Evolutionary conservation across 2,888 invertebrate genomes (phyloP).

Genomic region (Nomada goodeniana): DNA sequence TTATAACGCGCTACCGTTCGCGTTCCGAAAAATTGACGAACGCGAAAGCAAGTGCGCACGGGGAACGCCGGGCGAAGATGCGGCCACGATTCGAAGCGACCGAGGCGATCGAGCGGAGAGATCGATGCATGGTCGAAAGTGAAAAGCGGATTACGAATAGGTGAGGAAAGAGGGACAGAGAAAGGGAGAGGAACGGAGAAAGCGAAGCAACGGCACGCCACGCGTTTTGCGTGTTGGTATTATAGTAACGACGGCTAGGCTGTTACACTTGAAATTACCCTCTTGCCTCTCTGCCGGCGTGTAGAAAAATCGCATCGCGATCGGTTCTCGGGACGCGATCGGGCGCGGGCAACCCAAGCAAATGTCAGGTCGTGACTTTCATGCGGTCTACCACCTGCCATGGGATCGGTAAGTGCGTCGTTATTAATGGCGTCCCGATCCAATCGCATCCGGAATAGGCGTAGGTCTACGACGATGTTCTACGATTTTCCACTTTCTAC

Average conservation of each 20-base stretch:
- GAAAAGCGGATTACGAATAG: constrained; percentile 65
- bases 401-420: constrained; percentile 81
- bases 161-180: constrained; percentile 26
- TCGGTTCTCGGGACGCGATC: constrained; percentile 77
- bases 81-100: background rate
- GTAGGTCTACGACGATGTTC: constrained; percentile 69
- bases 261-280: constrained; percentile 76
- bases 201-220: constrained; percentile 63
- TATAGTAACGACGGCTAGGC: constrained; percentile 57
- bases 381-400: constrained; percentile 82
- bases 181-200: constrained; percentile 33
- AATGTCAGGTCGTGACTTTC: constrained; percentile 84
- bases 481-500: constrained; percentile 61
- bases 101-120: constrained; percentile 41
- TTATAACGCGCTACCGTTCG: background rate
- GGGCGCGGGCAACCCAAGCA: constrained; percentile 76
- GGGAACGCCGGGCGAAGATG: background rate
- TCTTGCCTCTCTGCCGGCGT: constrained; percentile 57
- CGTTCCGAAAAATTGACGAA: constrained; percentile 1
- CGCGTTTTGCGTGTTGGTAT: constrained; percentile 57
- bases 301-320: constrained; percentile 77
- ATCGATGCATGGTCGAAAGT: constrained; percentile 62
- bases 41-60: constrained; percentile 24
- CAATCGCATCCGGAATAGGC: constrained; percentile 81
- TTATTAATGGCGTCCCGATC: constrained; percentile 81